phyloP scores from a whole-genome alignment of 1,140 invertebrate genomes.

The Neodiprion pinetum region DNA sequence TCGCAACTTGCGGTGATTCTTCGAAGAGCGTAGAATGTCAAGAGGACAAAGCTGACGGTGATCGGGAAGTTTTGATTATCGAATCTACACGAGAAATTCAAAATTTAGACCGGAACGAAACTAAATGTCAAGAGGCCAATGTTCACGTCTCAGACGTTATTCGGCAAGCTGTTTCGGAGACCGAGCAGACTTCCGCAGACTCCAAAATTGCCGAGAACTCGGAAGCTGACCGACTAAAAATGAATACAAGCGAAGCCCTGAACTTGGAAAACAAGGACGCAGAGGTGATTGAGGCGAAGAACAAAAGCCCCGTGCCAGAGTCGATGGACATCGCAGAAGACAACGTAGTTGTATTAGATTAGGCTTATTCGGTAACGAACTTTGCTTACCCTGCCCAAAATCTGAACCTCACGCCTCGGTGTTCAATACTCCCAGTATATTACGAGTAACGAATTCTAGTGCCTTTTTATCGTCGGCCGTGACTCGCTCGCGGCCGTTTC shows the following conservation, averaged over 20 bases:
- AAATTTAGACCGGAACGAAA: neutral
- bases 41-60: neutral
- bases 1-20: neutral
- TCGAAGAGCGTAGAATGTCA: neutral
- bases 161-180: neutral
- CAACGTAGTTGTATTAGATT: neutral
- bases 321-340: neutral
- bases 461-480: neutral
- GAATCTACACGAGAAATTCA: too few species aligned
- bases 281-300: neutral
- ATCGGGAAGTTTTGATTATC: neutral
- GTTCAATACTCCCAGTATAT: neutral
- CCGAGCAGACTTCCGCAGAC: neutral
- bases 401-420: neutral
- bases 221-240: neutral
- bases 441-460: neutral
- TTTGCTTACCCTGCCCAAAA: neutral
- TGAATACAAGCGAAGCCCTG: neutral
- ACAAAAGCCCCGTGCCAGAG: neutral
- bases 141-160: neutral
- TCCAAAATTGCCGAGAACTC: neutral
- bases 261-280: too few species aligned
- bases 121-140: neutral
- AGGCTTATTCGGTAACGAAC: neutral
- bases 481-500: neutral